Evolutionary conservation across 2,888 invertebrate genomes (phyloP).

Genomic region (Rutpela maculata): DNA sequence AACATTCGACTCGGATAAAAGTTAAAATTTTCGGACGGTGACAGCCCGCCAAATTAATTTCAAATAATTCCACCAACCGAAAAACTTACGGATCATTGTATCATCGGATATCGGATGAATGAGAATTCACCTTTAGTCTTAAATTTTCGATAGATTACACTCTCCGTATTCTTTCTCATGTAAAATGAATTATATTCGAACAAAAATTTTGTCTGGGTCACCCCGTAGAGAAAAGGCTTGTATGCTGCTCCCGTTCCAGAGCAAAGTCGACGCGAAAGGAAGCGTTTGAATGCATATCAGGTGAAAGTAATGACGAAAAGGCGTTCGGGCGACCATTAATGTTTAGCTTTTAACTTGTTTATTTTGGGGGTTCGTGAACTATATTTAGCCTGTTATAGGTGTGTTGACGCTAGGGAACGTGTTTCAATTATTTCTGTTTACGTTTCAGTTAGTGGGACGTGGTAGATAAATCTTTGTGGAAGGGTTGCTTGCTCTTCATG

Average conservation of each 20-base stretch:
- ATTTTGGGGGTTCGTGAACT: constrained; percentile 22
- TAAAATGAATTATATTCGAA: too few species aligned
- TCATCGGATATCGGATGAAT: too few species aligned
- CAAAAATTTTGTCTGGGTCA: too few species aligned
- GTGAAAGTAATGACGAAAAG: constrained; percentile 4
- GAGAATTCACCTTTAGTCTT: too few species aligned
- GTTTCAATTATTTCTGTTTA: constrained; percentile 33
- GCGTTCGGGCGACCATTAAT: constrained; percentile 14
- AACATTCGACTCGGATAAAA: too few species aligned
- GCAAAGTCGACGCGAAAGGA: neutral
- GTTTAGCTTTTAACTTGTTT: constrained; percentile 33
- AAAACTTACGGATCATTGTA: too few species aligned
- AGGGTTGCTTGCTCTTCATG: neutral
- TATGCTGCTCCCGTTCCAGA: neutral
- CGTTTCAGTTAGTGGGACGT: constrained; percentile 14
- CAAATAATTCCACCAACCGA: too few species aligned
- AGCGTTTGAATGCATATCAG: constrained; percentile 1
- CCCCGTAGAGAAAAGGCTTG: too few species aligned
- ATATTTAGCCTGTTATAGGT: constrained; percentile 17
- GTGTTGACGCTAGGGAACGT: constrained; percentile 21
- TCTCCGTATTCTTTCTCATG: too few species aligned
- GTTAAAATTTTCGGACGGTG: too few species aligned
- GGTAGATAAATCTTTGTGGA: constrained; percentile 27
- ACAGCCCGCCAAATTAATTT: too few species aligned
- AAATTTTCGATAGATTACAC: too few species aligned